These are phyloP conservation scores for Dryoscopus gambensis DNA, from an alignment of 2,113 vertebrate genomes.

Conservation along the genomic window DNA sequence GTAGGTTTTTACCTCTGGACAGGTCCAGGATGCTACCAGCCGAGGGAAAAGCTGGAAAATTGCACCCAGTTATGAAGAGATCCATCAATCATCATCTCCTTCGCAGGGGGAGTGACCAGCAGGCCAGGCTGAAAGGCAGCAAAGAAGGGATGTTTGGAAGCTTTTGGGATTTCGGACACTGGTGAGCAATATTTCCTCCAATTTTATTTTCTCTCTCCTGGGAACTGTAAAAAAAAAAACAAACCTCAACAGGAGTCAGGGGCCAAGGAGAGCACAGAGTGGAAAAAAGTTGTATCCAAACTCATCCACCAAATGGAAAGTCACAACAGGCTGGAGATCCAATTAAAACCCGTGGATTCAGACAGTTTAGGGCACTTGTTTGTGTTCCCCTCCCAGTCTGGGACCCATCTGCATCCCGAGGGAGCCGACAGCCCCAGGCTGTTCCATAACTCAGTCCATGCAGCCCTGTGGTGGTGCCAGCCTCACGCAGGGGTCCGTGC, in stretches of 20 bases:
- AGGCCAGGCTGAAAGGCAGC: neutral
- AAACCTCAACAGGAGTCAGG: neutral
- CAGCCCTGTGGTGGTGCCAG: neutral
- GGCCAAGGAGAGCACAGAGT: neutral
- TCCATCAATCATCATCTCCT: neutral
- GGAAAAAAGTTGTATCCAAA: neutral
- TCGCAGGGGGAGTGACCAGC: neutral
- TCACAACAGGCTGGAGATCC: neutral
- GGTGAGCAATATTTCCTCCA: neutral
- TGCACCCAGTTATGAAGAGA: neutral
- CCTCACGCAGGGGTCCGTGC: neutral
- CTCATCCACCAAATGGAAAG: neutral
- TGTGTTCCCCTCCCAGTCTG: neutral
- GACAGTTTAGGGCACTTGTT: neutral
- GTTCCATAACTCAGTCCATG: rapidly evolving
- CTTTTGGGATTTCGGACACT: neutral
- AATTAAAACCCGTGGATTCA: neutral
- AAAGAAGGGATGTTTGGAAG: neutral
- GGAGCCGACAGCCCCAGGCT: neutral
- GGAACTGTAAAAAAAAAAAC: neutral
- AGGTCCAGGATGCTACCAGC: neutral
- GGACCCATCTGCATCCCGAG: neutral
- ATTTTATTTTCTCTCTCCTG: neutral
- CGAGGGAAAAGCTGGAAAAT: neutral
- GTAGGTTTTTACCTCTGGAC: neutral